Base-by-base conservation (phyloP, 2,888 invertebrate species). In the Phyto melanocephala region DNA sequence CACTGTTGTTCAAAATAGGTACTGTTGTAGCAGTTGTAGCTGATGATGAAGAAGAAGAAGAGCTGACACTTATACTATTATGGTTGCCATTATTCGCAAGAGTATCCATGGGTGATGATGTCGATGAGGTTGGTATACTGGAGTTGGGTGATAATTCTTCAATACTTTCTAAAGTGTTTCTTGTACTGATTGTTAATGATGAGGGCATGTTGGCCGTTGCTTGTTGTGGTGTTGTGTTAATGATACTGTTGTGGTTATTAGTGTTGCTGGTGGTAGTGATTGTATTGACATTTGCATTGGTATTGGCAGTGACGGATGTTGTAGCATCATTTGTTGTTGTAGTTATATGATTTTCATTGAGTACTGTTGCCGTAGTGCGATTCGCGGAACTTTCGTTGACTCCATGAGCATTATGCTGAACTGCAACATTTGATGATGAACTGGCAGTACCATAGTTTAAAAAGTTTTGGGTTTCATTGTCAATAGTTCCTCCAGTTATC, bases 91-190 rank as follows among this genome's bases (percentile, higher is more conserved):
- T 75, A 52, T 67, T 83, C 20, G 52, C 45, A 28, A 77, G 68
- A 47, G 50, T 70, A 68, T 80, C 72, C 17, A 45, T 17, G 22
- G 52, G 56, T 74, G 60, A 15, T n/a, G 68, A 13, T 65, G 81
- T 76, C 1, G 79, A 71, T 10, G 80, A 62, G 17, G 79, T 35
- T n/a, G 85, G 68, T 22, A 85, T 78, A 84, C 87, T 86, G 17
- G 88, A 87, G 80, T 86, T 87, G 52, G 86, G 86, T 8, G 87
- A 87, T 50, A 87, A 75, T 67, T 88, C 89, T 45, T 87, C 88
- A 67, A 87, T 87, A 83, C 86, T 87, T 62, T 89, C 87, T 84
- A 88, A 65, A 13, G 86, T 86, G 60, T 85, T 52, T 74, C 72
- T 74, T 67, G 45, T 67, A 68, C 60, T 78, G 65, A 56, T 56